Evolutionary conservation across 2,113 vertebrate species (phyloP).

Genomic region (Onychostoma macrolepis): DNA sequence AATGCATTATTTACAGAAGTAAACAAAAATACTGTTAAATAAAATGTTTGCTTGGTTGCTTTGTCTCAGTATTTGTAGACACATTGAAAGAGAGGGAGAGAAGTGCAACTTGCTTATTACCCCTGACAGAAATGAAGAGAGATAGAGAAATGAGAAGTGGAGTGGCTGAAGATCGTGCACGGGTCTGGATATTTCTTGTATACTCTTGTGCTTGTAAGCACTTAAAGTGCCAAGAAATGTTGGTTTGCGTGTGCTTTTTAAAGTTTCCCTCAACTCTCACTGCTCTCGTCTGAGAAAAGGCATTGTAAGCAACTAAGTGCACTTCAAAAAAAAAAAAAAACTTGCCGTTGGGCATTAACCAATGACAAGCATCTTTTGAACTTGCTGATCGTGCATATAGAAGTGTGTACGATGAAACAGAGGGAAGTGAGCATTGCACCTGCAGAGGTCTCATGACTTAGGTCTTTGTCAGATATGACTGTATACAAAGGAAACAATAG

Average conservation of each 20-base stretch:
- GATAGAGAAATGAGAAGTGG: slow-evolving; percentile 19
- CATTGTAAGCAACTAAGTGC: slow-evolving; percentile 40
- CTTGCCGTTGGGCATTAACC: slow-evolving; percentile 24
- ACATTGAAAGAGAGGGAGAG: background rate
- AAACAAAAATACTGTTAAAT: background rate
- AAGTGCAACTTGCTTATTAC: background rate
- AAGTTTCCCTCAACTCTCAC: slow-evolving; percentile 5
- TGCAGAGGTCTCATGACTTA: background rate
- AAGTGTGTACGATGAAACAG: slow-evolving; percentile 1
- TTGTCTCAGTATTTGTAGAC: background rate
- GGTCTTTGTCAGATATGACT: background rate
- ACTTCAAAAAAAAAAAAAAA: slow-evolving; percentile 12
- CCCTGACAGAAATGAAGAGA: background rate
- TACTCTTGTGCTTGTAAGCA: slow-evolving; percentile 29
- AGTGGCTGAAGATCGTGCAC: slow-evolving; percentile 17
- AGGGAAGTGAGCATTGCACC: background rate
- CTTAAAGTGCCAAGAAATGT: slow-evolving; percentile 27
- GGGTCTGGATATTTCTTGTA: slow-evolving; percentile 18
- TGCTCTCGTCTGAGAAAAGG: slow-evolving; percentile 21
- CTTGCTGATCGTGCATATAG: slow-evolving; percentile 28
- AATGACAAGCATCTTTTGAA: slow-evolving; percentile 36
- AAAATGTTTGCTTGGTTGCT: background rate
- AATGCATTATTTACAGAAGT: background rate
- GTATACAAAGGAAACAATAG: background rate
- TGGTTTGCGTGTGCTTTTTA: slow-evolving; percentile 33